These are phyloP conservation scores for Agapornis canus DNA, from an alignment of 2,797 vertebrate species.

Conservation along the genomic window DNA sequence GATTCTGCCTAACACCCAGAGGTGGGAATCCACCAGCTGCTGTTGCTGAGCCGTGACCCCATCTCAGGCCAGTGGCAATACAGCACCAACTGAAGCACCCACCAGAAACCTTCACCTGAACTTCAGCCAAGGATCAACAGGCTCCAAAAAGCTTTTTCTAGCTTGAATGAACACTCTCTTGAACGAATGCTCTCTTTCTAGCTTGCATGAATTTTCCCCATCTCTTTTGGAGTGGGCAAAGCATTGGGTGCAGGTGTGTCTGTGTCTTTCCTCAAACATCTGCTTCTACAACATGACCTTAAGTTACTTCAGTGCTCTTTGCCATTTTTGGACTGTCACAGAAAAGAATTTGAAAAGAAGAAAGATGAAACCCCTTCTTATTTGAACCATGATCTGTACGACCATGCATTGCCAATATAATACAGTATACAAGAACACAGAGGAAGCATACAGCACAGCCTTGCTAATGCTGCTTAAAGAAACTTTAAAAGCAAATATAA, in stretches of 20 bases:
- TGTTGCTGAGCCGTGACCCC: not conserved
- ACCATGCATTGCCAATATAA: accelerated
- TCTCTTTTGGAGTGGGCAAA: not conserved
- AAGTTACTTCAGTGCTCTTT: not conserved
- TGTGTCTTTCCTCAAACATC: not conserved
- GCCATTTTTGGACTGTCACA: not conserved
- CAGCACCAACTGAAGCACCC: not conserved
- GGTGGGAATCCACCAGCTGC: not conserved
- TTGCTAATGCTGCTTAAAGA: not conserved
- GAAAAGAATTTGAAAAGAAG: not conserved
- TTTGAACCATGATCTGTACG: not conserved
- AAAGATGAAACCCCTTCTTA: not conserved
- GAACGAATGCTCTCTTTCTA: not conserved
- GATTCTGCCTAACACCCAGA: not conserved
- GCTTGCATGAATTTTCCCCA: not conserved
- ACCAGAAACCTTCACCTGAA: not conserved
- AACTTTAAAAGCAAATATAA: not conserved
- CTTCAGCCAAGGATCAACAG: not conserved
- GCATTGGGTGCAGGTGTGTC: not conserved
- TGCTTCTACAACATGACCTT: not conserved
- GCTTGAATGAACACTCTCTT: not conserved
- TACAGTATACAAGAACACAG: not conserved
- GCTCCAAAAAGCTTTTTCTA: not conserved
- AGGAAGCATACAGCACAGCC: not conserved
- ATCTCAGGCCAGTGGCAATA: not conserved